These are phyloP conservation scores for Dryobota labecula DNA, from an alignment of 2,888 invertebrate species.

Conservation along the genomic window DNA sequence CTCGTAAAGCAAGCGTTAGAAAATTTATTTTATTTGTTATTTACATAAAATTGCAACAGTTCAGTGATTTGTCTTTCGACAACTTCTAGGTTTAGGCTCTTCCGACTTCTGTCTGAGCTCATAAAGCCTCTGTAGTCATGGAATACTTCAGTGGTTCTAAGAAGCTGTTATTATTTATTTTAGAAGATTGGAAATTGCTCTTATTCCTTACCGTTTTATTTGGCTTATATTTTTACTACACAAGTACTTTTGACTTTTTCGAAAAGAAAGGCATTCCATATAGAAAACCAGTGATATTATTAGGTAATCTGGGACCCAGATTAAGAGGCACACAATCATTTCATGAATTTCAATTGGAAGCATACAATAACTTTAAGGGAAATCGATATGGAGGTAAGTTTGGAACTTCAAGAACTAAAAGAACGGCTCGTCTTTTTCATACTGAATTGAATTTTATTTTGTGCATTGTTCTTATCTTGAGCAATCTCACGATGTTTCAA, in stretches of 20 bases:
- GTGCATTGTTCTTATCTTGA: too few relatives aligned
- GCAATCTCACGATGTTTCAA: too few relatives aligned
- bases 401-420: not conserved
- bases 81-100: not conserved
- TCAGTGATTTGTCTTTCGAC: not conserved
- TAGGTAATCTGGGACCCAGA: constrained; percentile 87
- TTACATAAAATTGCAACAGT: not conserved
- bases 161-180: constrained; percentile 72
- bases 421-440: too few relatives aligned
- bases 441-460: too few relatives aligned
- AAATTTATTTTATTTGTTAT: not conserved
- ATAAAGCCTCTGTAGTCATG: constrained; percentile 58
- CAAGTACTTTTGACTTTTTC: constrained; percentile 85
- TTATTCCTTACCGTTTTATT: constrained; percentile 77
- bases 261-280: constrained; percentile 84
- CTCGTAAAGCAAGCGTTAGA: not conserved
- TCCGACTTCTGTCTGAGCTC: not conserved
- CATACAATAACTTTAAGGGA: constrained; percentile 87
- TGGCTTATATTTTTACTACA: constrained; percentile 82
- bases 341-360: constrained; percentile 84
- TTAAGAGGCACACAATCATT: constrained; percentile 83
- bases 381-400: constrained; percentile 85
- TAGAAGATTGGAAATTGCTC: constrained; percentile 82
- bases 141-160: constrained; percentile 72
- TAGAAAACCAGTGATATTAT: constrained; percentile 85